A percentile compares a stretch with the other conserved stretches of the same genome.
Evolutionary conservation across 2,797 vertebrate genomes (phyloP).

Genomic region (Chromis chromis): DNA sequence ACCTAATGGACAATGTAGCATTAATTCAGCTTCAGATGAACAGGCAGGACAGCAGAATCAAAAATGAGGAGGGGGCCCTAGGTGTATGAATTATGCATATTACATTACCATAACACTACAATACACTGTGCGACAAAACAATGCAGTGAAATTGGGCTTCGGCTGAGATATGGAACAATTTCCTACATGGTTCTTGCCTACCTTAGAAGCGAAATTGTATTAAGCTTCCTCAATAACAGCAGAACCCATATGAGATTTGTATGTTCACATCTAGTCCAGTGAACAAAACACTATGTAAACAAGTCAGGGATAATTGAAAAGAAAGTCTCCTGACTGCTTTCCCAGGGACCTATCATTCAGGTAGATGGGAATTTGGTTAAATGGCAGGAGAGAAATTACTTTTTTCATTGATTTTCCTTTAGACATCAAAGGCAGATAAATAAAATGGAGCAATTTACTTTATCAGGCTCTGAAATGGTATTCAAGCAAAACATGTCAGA

Average conservation of each 20-base stretch:
- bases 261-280: conserved; percentile 82
- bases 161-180: conserved; percentile 94
- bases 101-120: conserved; percentile 88
- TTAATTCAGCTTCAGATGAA: conserved; percentile 92
- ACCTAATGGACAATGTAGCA: conserved; percentile 88
- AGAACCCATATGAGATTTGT: conserved; percentile 86
- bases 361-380: conserved; percentile 86
- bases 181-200: conserved; percentile 93
- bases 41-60: conserved; percentile 88
- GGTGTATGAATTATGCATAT: conserved; percentile 96
- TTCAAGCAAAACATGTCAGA: conserved; percentile 89
- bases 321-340: conserved; percentile 89
- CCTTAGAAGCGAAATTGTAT: conserved; percentile 93
- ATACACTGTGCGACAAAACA: conserved; percentile 85
- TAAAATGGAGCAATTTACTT: conserved; percentile 91
- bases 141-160: conserved; percentile 89
- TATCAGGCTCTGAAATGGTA: conserved; percentile 82
- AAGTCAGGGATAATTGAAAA: conserved; percentile 95
- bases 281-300: conserved; percentile 92
- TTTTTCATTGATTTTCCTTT: conserved; percentile 94
- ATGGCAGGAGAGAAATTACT: conserved; percentile 91
- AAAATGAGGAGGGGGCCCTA: conserved; percentile 84
- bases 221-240: conserved; percentile 89
- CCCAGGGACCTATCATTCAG: conserved; percentile 88
- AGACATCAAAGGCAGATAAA: conserved; percentile 91